phyloP scores from a whole-genome alignment of 2,888 invertebrate genomes.

The Invenusta paracnida region DNA sequence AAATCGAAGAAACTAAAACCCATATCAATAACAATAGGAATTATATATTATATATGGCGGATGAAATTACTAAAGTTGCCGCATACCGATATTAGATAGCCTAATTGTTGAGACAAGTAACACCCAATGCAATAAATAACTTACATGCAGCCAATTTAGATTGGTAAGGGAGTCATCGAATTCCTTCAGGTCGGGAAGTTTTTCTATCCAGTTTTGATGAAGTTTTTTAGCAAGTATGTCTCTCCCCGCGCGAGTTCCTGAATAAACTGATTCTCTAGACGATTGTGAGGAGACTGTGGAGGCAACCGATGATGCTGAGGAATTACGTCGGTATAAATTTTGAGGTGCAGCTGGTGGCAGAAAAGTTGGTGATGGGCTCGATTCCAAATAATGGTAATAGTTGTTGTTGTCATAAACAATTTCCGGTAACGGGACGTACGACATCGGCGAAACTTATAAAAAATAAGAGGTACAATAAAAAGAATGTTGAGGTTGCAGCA shows the following conservation, averaged over 20 bases:
- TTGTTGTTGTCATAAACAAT: background rate
- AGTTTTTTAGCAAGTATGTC: slow-evolving; percentile 34
- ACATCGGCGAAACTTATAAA: no score
- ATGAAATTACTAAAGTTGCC: no score
- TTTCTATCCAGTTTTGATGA: slow-evolving; percentile 34
- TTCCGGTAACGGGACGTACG: background rate
- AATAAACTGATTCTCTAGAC: background rate
- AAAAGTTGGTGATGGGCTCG: background rate
- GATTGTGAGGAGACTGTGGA: slow-evolving; percentile 16
- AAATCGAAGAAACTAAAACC: no score
- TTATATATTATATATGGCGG: no score
- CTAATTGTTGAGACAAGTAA: no score
- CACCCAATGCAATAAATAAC: no score
- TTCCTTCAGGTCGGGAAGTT: slow-evolving; percentile 27
- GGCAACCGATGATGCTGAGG: background rate
- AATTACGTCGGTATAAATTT: background rate
- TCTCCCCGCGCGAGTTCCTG: background rate
- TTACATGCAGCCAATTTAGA: slow-evolving; percentile 38
- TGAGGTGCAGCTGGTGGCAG: background rate
- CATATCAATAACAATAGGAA: no score
- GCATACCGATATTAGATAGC: no score
- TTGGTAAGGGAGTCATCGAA: slow-evolving; percentile 36
- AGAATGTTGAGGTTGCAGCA: background rate
- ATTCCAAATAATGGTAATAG: background rate
- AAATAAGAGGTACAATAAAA: background rate